Evolutionary conservation across 2,113 vertebrate species (phyloP).

Genomic region (Archocentrus centrarchus): DNA sequence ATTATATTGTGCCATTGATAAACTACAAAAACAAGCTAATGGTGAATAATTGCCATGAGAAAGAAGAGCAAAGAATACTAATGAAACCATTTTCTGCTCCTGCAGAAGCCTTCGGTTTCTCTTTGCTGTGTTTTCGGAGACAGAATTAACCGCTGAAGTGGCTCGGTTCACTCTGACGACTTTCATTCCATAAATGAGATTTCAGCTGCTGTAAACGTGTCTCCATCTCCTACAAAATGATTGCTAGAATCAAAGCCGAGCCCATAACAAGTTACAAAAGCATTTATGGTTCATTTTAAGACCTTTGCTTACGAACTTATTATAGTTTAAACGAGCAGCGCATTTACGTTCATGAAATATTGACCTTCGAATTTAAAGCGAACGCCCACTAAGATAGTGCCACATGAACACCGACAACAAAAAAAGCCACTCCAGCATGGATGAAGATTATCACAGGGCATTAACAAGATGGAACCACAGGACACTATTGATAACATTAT

Average conservation of each 20-base stretch:
- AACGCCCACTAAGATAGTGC: neutral
- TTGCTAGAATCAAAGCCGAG: conserved; percentile 12
- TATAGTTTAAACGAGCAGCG: neutral
- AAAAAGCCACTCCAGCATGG: neutral
- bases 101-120: neutral
- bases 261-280: neutral
- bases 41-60: conserved; percentile 15
- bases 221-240: conserved; percentile 4
- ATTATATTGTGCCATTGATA: conserved; percentile 27
- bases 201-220: neutral
- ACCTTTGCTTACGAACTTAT: conserved; percentile 34
- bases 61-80: conserved; percentile 25
- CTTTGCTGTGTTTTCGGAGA: neutral
- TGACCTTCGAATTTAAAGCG: neutral
- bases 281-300: conserved; percentile 24
- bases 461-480: neutral
- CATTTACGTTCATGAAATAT: conserved; percentile 30
- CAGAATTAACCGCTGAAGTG: neutral
- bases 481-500: neutral
- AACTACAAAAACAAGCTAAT: conserved; percentile 36
- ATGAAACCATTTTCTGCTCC: neutral
- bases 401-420: neutral
- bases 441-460: neutral
- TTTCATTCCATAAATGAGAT: conserved; percentile 12
- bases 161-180: neutral